phyloP scores from a whole-genome alignment of 1,140 invertebrate genomes.

The Diabrotica undecimpunctata region DNA sequence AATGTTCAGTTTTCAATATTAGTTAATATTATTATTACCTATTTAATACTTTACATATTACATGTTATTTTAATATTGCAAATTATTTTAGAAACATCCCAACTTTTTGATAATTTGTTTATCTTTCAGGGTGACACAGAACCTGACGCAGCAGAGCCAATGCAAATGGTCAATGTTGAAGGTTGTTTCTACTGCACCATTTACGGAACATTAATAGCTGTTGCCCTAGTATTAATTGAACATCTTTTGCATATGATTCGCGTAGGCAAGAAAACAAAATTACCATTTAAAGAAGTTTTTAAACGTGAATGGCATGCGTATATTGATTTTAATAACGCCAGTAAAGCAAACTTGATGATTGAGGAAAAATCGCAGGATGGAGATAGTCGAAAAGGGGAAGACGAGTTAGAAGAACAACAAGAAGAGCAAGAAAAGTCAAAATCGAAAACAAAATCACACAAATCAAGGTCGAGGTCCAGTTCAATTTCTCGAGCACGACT shows the following conservation, averaged over 20 bases:
- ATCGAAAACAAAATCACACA: slow-evolving; percentile 6
- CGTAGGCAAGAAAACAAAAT: slow-evolving; percentile 34
- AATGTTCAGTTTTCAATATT: too few relatives aligned
- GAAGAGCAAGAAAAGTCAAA: neutral
- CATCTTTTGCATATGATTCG: slow-evolving; percentile 35
- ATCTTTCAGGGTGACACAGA: slow-evolving; percentile 43
- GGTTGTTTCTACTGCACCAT: slow-evolving; percentile 57
- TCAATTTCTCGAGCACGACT: slow-evolving; percentile 7
- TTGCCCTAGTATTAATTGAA: slow-evolving; percentile 39
- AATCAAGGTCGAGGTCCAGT: slow-evolving; percentile 4
- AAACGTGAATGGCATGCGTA: slow-evolving; percentile 61
- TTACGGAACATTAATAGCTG: slow-evolving; percentile 37
- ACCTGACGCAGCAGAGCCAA: slow-evolving; percentile 50
- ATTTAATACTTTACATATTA: too few relatives aligned
- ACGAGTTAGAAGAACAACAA: neutral
- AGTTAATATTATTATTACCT: too few relatives aligned
- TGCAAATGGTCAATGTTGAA: slow-evolving; percentile 58
- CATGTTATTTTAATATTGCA: too few relatives aligned
- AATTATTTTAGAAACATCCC: too few relatives aligned
- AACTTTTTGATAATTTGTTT: neutral
- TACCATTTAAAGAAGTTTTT: slow-evolving; percentile 30
- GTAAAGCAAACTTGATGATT: slow-evolving; percentile 53
- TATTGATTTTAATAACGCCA: slow-evolving; percentile 68
- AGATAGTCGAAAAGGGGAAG: neutral
- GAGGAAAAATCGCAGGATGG: neutral